Evolutionary conservation across 2,113 vertebrate genomes (phyloP).

Genomic region (Rattus rattus): DNA sequence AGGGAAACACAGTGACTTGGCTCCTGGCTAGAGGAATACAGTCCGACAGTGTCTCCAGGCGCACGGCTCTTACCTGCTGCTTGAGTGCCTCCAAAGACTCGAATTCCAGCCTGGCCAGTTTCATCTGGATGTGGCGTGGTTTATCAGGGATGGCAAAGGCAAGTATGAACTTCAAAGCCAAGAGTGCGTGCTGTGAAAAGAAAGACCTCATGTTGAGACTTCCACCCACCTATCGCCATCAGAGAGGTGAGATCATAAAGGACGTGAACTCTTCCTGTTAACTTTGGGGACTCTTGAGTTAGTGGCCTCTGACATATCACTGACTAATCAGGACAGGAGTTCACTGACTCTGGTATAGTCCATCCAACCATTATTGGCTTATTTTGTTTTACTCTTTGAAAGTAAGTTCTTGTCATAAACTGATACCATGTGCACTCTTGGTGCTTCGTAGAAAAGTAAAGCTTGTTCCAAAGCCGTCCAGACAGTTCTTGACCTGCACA

Average conservation of each 20-base stretch:
- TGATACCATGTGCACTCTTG: neutral
- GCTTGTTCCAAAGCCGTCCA: neutral
- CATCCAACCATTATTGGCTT: neutral
- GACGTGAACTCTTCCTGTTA: neutral
- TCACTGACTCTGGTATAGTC: neutral
- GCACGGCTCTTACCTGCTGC: conserved; percentile 91
- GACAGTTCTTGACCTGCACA: neutral
- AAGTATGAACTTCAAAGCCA: conserved; percentile 96
- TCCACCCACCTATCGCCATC: neutral
- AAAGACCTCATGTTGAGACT: neutral
- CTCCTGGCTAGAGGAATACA: neutral
- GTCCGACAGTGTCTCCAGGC: neutral
- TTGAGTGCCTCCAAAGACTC: conserved; percentile 97
- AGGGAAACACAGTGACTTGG: neutral
- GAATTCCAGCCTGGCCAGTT: conserved; percentile 94
- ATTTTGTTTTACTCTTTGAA: neutral
- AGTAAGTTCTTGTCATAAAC: neutral
- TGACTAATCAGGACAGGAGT: neutral
- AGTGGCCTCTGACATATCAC: neutral
- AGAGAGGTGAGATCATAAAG: neutral
- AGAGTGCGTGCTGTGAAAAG: conserved; percentile 90
- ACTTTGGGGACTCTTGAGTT: neutral
- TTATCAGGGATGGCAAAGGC: conserved; percentile 95
- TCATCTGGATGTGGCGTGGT: conserved; percentile 92
- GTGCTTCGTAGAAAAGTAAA: neutral